Evolutionary conservation across 2,888 invertebrate genomes (phyloP).

Genomic region (Spisula solida): DNA sequence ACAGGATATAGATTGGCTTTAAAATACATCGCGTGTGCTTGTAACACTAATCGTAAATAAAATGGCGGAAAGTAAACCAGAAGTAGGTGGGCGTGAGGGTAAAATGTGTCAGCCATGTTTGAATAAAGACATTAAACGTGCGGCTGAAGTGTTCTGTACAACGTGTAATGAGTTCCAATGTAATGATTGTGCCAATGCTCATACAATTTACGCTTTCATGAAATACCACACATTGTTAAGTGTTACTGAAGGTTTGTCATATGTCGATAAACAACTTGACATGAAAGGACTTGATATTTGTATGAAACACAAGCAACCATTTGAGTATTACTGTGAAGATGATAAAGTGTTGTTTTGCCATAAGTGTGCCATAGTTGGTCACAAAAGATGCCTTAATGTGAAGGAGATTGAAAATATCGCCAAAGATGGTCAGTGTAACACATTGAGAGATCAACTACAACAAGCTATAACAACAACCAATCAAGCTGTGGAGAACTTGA

Average conservation of each 20-base stretch:
- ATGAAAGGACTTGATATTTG: background rate
- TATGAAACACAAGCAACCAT: background rate
- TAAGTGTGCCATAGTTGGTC: background rate
- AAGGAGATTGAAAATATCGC: background rate
- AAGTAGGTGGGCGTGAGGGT: background rate
- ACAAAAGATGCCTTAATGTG: slow-evolving; percentile 3
- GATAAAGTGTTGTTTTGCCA: background rate
- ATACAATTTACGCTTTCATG: background rate
- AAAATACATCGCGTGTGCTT: too few species aligned
- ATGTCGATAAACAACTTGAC: too few species aligned
- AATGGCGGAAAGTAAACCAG: background rate
- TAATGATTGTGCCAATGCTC: background rate
- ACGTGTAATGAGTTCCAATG: background rate
- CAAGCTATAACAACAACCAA: background rate
- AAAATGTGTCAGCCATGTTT: too few species aligned
- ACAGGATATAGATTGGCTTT: too few species aligned
- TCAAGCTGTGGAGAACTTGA: too few species aligned
- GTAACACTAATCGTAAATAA: background rate
- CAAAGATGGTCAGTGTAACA: background rate
- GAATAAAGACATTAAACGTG: too few species aligned
- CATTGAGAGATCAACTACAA: background rate
- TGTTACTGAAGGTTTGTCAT: background rate
- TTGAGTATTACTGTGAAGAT: background rate
- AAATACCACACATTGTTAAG: background rate
- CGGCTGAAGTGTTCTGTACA: background rate